Percentiles rank a stretch among this genome's conserved stretches.
Conservation (phyloP, 2,888 invertebrate genomes). For the Melieria crassipennis region DNA sequence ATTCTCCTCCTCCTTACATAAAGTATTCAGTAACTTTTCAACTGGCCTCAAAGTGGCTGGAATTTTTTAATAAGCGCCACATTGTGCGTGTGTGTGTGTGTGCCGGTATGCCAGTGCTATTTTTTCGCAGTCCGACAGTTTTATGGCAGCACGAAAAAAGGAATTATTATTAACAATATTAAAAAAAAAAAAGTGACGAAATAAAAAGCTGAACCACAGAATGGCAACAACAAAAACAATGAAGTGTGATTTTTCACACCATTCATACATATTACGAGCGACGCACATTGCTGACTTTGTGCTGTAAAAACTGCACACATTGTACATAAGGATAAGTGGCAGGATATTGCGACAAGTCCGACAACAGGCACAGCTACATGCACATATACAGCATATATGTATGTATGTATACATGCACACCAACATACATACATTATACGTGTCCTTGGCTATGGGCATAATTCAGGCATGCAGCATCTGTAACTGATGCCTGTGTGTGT, state of each 20-base stretch:
- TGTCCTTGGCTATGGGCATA: background rate
- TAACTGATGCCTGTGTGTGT: constrained; percentile 1
- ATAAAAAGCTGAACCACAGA: too few relatives aligned
- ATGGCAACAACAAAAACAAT: constrained; percentile 2
- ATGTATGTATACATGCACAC: background rate
- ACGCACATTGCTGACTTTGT: constrained; percentile 2
- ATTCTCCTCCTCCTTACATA: too few relatives aligned
- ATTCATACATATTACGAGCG: background rate
- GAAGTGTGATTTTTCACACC: constrained; percentile 32
- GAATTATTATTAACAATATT: too few relatives aligned
- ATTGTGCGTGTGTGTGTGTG: too few relatives aligned
- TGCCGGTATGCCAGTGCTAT: too few relatives aligned
- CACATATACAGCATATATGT: background rate
- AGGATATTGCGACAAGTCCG: background rate
- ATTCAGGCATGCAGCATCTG: constrained; percentile 1
- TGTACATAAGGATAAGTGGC: constrained; percentile 1
- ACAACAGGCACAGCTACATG: background rate
- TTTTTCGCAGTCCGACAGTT: too few relatives aligned
- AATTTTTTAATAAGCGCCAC: too few relatives aligned
- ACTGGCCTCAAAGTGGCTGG: too few relatives aligned
- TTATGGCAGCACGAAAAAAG: too few relatives aligned
- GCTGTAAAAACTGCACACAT: background rate
- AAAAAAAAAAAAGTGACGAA: too few relatives aligned
- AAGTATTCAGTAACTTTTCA: too few relatives aligned
- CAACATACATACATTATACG: constrained; percentile 23